Conservation (phyloP, 2,888 invertebrate genomes). For the Drosophila imparisetae region DNA sequence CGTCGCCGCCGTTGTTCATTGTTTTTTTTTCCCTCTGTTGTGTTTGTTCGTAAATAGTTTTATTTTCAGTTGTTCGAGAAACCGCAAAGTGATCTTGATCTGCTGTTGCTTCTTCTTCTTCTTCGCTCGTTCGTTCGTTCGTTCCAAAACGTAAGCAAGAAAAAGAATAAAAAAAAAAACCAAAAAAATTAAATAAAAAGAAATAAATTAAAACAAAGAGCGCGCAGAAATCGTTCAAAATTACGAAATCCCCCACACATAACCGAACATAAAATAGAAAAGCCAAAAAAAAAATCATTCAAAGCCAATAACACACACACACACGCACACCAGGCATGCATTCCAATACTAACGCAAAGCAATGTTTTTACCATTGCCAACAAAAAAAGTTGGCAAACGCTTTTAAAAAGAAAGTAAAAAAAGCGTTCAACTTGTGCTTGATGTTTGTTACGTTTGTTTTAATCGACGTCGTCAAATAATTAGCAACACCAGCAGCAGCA, state of each 20-base stretch:
- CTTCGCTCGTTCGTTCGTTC: slow-evolving; percentile 35
- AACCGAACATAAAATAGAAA: slow-evolving; percentile 43
- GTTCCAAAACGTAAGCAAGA: slow-evolving; percentile 57
- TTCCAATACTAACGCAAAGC: slow-evolving; percentile 1
- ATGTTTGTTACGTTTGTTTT: slow-evolving; percentile 20
- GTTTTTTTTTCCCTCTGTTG: slow-evolving; percentile 51
- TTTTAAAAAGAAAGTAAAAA: slow-evolving; percentile 8
- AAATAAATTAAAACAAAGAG: slow-evolving; percentile 30
- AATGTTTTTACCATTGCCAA: slow-evolving; percentile 41
- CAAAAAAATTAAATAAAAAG: slow-evolving; percentile 7
- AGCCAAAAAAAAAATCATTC: slow-evolving; percentile 45
- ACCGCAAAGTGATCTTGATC: slow-evolving; percentile 59
- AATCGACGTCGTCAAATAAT: slow-evolving; percentile 40
- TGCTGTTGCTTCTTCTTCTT: slow-evolving; percentile 48
- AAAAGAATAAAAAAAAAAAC: slow-evolving; percentile 11
- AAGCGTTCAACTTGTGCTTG: slow-evolving; percentile 37
- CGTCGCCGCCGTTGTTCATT: slow-evolving; percentile 46
- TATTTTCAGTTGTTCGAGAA: slow-evolving; percentile 32
- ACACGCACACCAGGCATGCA: slow-evolving; percentile 6
- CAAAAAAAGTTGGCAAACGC: slow-evolving; percentile 1
- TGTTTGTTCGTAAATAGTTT: slow-evolving; percentile 57
- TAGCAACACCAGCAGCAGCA: slow-evolving; percentile 37
- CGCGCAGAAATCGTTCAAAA: slow-evolving; percentile 37
- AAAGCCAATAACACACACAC: slow-evolving; percentile 34
- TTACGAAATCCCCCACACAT: slow-evolving; percentile 25